Conservation (phyloP, 2,888 invertebrate species). For the Agrenia bidenticulata region DNA sequence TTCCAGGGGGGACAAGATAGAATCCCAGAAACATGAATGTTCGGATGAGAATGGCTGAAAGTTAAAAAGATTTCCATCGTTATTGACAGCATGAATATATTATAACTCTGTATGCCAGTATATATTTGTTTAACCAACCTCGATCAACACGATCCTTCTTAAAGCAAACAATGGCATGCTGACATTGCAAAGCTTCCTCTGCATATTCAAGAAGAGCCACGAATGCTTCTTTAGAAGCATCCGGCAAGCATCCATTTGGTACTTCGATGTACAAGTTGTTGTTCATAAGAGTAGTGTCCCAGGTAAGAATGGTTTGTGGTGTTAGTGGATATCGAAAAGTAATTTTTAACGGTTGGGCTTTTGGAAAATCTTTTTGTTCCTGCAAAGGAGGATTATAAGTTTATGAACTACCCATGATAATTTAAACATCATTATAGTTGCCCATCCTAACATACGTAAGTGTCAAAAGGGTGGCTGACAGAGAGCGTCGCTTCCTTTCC, state of each 20-base stretch:
- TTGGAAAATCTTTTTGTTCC: slow-evolving; percentile 36
- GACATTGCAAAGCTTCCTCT: slow-evolving; percentile 84
- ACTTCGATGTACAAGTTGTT: slow-evolving; percentile 85
- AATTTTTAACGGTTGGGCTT: slow-evolving; percentile 68
- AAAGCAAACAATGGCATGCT: slow-evolving; percentile 76
- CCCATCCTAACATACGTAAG: slow-evolving; percentile 27
- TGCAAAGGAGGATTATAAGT: background rate
- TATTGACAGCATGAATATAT: background rate
- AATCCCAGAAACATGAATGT: slow-evolving; percentile 98
- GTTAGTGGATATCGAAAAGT: slow-evolving; percentile 77
- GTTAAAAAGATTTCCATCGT: background rate
- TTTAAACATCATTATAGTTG: too few relatives aligned
- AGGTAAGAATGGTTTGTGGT: slow-evolving; percentile 73
- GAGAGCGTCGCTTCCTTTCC: slow-evolving; percentile 72
- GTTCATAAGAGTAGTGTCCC: slow-evolving; percentile 80
- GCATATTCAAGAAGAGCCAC: slow-evolving; percentile 92
- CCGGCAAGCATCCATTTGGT: slow-evolving; percentile 80
- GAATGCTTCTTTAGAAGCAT: slow-evolving; percentile 93
- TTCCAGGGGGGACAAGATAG: slow-evolving; percentile 78
- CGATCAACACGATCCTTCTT: slow-evolving; percentile 80
- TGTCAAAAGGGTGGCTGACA: slow-evolving; percentile 54
- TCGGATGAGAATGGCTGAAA: slow-evolving; percentile 77
- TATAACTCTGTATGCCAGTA: background rate
- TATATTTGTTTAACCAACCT: slow-evolving; percentile 57
- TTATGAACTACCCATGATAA: background rate